These are phyloP conservation scores for Nomada lathburiana DNA, from an alignment of 2,888 invertebrate genomes.

Conservation along the genomic window DNA sequence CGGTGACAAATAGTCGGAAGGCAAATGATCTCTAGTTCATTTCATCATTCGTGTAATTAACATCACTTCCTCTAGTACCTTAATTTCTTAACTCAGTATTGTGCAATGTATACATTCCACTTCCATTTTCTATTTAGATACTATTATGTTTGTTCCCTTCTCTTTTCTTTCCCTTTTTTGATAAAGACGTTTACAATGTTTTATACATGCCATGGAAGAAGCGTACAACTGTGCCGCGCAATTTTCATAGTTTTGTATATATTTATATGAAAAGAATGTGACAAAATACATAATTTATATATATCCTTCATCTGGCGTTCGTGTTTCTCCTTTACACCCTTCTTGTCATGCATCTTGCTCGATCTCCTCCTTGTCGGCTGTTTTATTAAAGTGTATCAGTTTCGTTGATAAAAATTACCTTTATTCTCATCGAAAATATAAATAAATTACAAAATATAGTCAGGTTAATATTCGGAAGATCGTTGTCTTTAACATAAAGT, in stretches of 20 bases:
- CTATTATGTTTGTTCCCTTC: slow-evolving; percentile 45
- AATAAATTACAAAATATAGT: slow-evolving; percentile 84
- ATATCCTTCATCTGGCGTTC: slow-evolving; percentile 73
- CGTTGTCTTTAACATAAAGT: slow-evolving; percentile 73
- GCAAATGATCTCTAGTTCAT: slow-evolving; percentile 81
- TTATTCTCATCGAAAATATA: slow-evolving; percentile 82
- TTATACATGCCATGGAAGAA: slow-evolving; percentile 79
- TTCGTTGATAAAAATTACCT: slow-evolving; percentile 79
- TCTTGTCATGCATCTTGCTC: neutral
- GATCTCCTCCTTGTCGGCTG: neutral
- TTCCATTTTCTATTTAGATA: slow-evolving; percentile 64
- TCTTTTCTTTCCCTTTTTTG: slow-evolving; percentile 59
- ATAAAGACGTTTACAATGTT: slow-evolving; percentile 61
- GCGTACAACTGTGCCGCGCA: slow-evolving; percentile 76
- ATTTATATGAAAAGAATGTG: slow-evolving; percentile 81
- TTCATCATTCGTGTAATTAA: slow-evolving; percentile 75
- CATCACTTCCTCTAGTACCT: slow-evolving; percentile 74
- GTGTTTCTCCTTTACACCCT: neutral
- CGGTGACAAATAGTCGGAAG: slow-evolving; percentile 70
- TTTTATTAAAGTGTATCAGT: slow-evolving; percentile 24
- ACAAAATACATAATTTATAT: slow-evolving; percentile 84
- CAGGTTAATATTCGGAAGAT: slow-evolving; percentile 79
- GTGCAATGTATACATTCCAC: slow-evolving; percentile 84
- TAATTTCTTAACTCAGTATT: slow-evolving; percentile 78
- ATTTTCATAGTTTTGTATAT: slow-evolving; percentile 83